Conservation (phyloP, 2,888 invertebrate species). For the Lathronympha strigana region DNA sequence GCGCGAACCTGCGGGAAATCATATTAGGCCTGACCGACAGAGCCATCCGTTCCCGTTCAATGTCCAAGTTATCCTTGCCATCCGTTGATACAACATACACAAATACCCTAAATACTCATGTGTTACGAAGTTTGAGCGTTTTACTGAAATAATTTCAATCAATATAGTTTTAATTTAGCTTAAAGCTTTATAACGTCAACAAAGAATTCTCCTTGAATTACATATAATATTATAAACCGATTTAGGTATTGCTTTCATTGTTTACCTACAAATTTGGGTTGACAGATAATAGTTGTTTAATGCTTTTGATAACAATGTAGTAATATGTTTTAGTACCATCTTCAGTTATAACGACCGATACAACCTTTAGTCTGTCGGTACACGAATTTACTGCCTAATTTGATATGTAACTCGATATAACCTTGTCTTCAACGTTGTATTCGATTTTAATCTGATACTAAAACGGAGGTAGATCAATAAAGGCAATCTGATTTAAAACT, state of each 20-base stretch:
- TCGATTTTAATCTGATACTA: conserved; percentile 25
- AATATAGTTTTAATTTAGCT: not conserved
- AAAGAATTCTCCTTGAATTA: not conserved
- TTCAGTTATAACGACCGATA: conserved; percentile 21
- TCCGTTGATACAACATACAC: too few species aligned
- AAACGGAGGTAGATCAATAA: not conserved
- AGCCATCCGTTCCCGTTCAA: too few species aligned
- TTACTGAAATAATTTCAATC: not conserved
- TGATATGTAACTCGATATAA: conserved; percentile 32
- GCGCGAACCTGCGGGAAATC: too few species aligned
- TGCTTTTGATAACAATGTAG: conserved; percentile 28
- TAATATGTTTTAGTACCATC: conserved; percentile 25
- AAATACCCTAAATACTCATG: too few species aligned
- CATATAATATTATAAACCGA: not conserved
- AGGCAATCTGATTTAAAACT: not conserved
- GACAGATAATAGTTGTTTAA: conserved; percentile 4
- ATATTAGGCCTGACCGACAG: too few species aligned
- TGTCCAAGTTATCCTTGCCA: too few species aligned
- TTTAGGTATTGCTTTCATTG: conserved; percentile 14
- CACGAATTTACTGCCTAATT: conserved; percentile 35
- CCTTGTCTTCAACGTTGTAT: conserved; percentile 9
- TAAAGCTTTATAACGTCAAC: not conserved
- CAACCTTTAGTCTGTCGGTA: conserved; percentile 19
- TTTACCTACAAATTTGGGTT: not conserved
- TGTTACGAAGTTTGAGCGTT: too few species aligned